These are phyloP conservation scores for Calyptomena viridis DNA, from an alignment of 2,113 vertebrate genomes.

Conservation along the genomic window DNA sequence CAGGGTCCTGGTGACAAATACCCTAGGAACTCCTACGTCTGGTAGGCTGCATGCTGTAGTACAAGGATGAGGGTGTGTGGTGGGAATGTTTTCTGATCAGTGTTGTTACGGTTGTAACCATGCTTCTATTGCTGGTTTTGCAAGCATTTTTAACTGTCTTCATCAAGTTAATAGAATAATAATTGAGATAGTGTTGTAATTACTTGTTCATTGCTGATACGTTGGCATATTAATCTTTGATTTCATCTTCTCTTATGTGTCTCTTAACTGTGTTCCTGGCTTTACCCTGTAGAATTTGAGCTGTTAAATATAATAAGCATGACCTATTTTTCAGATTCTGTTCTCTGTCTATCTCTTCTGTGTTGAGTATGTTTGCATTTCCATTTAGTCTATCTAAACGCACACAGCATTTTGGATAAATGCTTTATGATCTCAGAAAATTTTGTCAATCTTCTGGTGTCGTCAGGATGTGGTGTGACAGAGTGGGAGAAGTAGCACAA, in stretches of 20 bases:
- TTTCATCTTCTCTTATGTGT: not conserved
- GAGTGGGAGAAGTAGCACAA: not conserved
- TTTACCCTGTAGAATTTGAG: not conserved
- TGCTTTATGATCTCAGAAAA: not conserved
- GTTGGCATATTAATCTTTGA: not conserved
- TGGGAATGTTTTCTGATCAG: not conserved
- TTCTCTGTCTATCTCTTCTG: not conserved
- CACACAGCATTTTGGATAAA: not conserved
- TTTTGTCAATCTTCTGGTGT: not conserved
- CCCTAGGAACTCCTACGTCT: not conserved
- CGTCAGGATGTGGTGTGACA: accelerated
- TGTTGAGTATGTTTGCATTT: not conserved
- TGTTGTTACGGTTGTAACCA: not conserved
- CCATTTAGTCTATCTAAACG: not conserved
- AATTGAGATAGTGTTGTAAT: not conserved
- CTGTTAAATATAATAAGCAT: not conserved
- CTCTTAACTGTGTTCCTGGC: not conserved
- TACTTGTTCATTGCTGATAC: not conserved
- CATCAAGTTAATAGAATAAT: not conserved
- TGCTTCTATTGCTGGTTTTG: not conserved
- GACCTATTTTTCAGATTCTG: not conserved
- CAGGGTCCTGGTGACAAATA: not conserved
- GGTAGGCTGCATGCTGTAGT: not conserved
- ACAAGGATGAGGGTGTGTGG: not conserved
- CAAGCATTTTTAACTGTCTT: not conserved